phyloP scores from a whole-genome alignment of 2,888 invertebrate genomes.

The Tachina lurida region DNA sequence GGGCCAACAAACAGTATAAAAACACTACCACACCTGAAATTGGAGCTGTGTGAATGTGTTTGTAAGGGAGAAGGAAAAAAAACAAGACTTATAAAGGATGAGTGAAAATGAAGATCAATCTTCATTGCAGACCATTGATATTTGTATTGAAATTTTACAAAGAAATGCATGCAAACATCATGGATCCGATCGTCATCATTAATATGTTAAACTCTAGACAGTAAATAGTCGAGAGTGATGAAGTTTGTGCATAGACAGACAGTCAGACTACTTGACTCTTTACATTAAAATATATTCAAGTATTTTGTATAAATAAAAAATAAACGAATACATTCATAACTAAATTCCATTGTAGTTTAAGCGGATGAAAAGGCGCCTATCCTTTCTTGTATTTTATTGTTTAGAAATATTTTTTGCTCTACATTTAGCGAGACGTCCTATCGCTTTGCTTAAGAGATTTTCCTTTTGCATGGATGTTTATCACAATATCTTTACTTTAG shows the following conservation, averaged over 20 bases:
- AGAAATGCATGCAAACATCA: conserved; percentile 38
- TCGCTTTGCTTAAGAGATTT: conserved; percentile 35
- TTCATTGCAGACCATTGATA: conserved; percentile 35
- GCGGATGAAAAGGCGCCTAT: conserved; percentile 68
- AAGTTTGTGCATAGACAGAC: conserved; percentile 22
- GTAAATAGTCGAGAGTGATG: background rate
- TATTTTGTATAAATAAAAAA: conserved; percentile 1
- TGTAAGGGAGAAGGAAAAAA: background rate
- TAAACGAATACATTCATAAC: conserved; percentile 23
- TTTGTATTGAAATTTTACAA: background rate
- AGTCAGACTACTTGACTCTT: conserved; percentile 61
- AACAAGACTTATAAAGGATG: background rate
- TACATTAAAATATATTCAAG: background rate
- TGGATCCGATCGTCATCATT: conserved; percentile 45
- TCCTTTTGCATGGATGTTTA: conserved; percentile 56
- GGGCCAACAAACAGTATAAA: conserved; percentile 1
- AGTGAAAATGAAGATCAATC: conserved; percentile 39
- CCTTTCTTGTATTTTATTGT: conserved; percentile 39
- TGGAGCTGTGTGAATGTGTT: too few species aligned
- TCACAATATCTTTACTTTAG: conserved; percentile 22
- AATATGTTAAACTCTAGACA: conserved; percentile 57
- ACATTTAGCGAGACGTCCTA: conserved; percentile 13
- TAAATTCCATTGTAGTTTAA: conserved; percentile 52
- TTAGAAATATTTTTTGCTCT: conserved; percentile 42
- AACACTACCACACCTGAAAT: too few species aligned